Evolutionary conservation across 2,888 invertebrate genomes (phyloP).

Genomic region (Mimachlamys varia): DNA sequence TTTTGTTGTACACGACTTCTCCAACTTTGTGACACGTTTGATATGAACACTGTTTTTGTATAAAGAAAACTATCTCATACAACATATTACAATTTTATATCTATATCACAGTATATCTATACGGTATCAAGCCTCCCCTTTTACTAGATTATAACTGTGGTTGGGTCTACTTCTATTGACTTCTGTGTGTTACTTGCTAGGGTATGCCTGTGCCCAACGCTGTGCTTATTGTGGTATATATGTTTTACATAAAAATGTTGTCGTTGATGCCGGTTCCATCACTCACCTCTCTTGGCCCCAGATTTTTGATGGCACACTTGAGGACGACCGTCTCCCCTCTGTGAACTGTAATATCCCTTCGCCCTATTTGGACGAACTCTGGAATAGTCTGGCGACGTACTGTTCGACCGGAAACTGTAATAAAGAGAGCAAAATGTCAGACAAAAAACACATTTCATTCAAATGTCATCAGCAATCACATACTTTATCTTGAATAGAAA

Average conservation of each 20-base stretch:
- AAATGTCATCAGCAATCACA: not conserved
- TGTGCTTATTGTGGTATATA: too few relatives aligned
- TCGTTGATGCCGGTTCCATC: constrained; percentile 1
- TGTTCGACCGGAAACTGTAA: constrained; percentile 52
- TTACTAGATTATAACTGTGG: too few relatives aligned
- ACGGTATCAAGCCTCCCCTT: too few relatives aligned
- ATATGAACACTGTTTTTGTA: too few relatives aligned
- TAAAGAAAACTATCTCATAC: too few relatives aligned
- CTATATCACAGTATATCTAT: too few relatives aligned
- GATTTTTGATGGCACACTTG: constrained; percentile 58
- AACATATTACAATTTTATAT: too few relatives aligned
- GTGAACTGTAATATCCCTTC: constrained; percentile 61
- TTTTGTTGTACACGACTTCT: too few relatives aligned
- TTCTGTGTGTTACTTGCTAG: not conserved
- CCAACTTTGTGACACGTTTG: too few relatives aligned
- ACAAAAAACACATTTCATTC: not conserved
- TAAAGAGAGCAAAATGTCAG: not conserved
- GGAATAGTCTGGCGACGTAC: constrained; percentile 55
- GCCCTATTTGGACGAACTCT: constrained; percentile 54
- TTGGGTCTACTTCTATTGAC: not conserved
- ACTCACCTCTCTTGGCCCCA: constrained; percentile 64
- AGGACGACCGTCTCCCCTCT: constrained; percentile 60
- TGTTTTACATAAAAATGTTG: not conserved
- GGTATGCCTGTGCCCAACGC: too few relatives aligned
- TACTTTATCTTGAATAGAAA: not conserved